Evolutionary conservation across 2,797 vertebrate genomes (phyloP).

Genomic region (Gymnoscopelus microlampas): DNA sequence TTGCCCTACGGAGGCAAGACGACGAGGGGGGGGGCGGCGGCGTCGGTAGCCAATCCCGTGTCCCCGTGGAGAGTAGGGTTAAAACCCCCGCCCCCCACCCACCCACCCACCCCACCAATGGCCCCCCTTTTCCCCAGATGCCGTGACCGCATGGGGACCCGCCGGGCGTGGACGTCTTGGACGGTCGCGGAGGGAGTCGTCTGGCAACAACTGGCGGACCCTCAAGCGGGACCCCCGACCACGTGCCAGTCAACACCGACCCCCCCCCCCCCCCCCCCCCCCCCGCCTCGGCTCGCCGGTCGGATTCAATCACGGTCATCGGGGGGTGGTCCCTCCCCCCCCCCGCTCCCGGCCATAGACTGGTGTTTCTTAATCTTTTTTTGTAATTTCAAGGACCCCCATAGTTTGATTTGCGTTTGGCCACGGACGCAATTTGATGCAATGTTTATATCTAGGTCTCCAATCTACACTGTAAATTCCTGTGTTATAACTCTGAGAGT

Average conservation of each 20-base stretch:
- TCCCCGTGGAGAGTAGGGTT: neutral
- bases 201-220: neutral
- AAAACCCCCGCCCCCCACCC: neutral
- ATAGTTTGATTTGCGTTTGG: too few species aligned
- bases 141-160: constrained; percentile 40
- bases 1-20: constrained; percentile 33
- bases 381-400: too few species aligned
- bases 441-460: too few species aligned
- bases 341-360: too few species aligned
- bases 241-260: constrained; percentile 57
- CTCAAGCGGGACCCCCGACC: constrained; percentile 32
- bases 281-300: neutral
- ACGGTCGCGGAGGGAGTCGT: constrained; percentile 23
- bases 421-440: too few species aligned
- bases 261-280: neutral
- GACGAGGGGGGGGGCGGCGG: constrained; percentile 18
- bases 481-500: too few species aligned
- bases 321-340: too few species aligned
- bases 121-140: too few species aligned
- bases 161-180: constrained; percentile 47
- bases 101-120: neutral
- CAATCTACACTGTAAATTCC: too few species aligned
- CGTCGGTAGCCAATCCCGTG: constrained; percentile 61
- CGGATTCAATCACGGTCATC: too few species aligned
- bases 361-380: too few species aligned